Evolutionary conservation across 2,888 invertebrate genomes (phyloP).

Genomic region (Ditula angustiorana): DNA sequence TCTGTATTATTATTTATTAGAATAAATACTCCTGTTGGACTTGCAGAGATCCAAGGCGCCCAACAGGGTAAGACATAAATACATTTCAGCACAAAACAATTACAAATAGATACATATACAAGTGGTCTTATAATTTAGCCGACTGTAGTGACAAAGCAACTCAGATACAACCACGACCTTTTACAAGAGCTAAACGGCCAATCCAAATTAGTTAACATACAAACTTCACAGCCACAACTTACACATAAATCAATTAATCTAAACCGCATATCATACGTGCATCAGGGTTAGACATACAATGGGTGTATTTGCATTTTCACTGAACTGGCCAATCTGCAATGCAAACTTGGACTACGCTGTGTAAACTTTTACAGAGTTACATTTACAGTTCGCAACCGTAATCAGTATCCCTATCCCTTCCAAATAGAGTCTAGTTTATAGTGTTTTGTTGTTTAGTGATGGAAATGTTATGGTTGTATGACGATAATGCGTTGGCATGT

Average conservation of each 20-base stretch:
- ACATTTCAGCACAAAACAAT: no score
- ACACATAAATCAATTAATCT: slow-evolving; percentile 41
- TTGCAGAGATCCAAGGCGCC: no score
- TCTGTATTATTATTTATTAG: no score
- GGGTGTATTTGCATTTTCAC: slow-evolving; percentile 75
- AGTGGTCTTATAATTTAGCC: no score
- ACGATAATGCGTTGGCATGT: slow-evolving; percentile 58
- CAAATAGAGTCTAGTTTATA: slow-evolving; percentile 25
- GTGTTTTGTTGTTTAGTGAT: background rate
- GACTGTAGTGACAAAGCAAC: no score
- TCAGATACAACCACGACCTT: no score
- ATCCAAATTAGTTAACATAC: background rate
- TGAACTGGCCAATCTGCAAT: slow-evolving; percentile 77
- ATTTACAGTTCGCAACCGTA: slow-evolving; percentile 29
- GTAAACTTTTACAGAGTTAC: slow-evolving; percentile 58
- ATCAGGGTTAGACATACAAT: slow-evolving; percentile 56
- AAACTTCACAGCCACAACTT: slow-evolving; percentile 26
- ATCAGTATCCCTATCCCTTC: slow-evolving; percentile 32
- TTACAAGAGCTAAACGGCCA: background rate
- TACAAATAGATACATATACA: no score
- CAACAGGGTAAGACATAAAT: no score
- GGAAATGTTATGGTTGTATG: slow-evolving; percentile 44
- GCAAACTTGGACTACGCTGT: slow-evolving; percentile 70
- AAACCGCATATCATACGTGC: slow-evolving; percentile 47
- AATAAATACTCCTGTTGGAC: no score